A percentile compares a stretch with the other conserved stretches of the same genome.
phyloP scores from a whole-genome alignment of 1,140 invertebrate species.

The Lepidurus packardi region DNA sequence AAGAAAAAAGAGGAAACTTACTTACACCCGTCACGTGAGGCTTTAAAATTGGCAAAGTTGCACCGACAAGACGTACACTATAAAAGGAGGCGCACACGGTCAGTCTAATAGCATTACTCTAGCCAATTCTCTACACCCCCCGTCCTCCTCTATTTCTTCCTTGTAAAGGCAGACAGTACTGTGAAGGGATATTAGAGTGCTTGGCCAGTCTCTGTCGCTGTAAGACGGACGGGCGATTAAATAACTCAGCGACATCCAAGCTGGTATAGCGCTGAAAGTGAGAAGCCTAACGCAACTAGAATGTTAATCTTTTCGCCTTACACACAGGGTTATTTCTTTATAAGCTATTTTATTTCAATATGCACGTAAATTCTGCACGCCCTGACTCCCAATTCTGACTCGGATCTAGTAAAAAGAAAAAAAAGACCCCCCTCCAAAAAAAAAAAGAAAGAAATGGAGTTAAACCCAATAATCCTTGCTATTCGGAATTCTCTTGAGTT shows the following conservation, averaged over 20 bases:
- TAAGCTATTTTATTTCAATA: neutral
- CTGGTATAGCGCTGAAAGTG: neutral
- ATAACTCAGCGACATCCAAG: constrained; percentile 9
- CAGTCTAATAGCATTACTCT: neutral
- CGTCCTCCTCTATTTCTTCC: neutral
- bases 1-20: too few species aligned
- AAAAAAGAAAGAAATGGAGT: too few species aligned
- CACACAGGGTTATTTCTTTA: neutral
- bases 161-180: neutral
- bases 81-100: neutral
- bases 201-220: neutral
- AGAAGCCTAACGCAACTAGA: neutral
- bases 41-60: neutral
- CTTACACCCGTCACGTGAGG: too few species aligned
- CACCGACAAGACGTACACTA: neutral
- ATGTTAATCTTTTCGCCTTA: neutral
- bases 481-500: too few species aligned
- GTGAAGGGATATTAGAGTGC: neutral
- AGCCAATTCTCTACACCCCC: neutral
- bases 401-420: too few species aligned
- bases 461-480: too few species aligned
- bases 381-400: too few species aligned
- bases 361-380: neutral
- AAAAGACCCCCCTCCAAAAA: too few species aligned
- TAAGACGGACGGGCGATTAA: neutral